Conservation (phyloP, 2,113 vertebrate species). For the Cyphotilapia sp. region DNA sequence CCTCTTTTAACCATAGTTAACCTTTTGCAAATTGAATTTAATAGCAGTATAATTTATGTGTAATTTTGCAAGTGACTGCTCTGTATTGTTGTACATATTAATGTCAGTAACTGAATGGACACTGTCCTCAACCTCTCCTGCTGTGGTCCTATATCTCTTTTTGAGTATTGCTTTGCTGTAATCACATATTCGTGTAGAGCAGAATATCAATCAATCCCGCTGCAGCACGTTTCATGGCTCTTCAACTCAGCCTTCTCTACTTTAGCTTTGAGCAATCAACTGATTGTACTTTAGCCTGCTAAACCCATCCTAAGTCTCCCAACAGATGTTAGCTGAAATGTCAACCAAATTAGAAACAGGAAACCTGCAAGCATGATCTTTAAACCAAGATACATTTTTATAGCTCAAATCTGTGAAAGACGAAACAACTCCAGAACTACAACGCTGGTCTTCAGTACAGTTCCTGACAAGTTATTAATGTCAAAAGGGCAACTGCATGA, state of each 20-base stretch:
- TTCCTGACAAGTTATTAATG: slow-evolving; percentile 19
- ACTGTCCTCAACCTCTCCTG: not conserved
- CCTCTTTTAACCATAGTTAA: not conserved
- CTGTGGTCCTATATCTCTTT: not conserved
- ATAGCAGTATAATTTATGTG: not conserved
- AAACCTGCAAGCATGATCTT: not conserved
- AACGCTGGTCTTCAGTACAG: not conserved
- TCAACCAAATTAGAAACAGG: slow-evolving; percentile 49
- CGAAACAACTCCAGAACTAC: not conserved
- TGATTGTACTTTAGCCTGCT: slow-evolving; percentile 28
- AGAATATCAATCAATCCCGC: slow-evolving; percentile 36
- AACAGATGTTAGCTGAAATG: slow-evolving; percentile 31
- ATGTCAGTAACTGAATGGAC: not conserved
- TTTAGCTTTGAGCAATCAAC: slow-evolving; percentile 27
- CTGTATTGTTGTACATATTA: not conserved
- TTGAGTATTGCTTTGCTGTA: not conserved
- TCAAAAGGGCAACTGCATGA: not conserved
- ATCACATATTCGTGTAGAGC: not conserved
- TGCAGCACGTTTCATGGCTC: not conserved
- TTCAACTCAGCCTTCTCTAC: slow-evolving; percentile 10
- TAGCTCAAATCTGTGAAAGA: not conserved
- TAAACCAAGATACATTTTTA: not conserved
- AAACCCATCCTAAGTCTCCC: not conserved
- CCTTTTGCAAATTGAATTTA: not conserved
- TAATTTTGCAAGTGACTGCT: not conserved